Base-by-base conservation (phyloP, 2,113 vertebrate genomes). In the Podarcis cretensis region DNA sequence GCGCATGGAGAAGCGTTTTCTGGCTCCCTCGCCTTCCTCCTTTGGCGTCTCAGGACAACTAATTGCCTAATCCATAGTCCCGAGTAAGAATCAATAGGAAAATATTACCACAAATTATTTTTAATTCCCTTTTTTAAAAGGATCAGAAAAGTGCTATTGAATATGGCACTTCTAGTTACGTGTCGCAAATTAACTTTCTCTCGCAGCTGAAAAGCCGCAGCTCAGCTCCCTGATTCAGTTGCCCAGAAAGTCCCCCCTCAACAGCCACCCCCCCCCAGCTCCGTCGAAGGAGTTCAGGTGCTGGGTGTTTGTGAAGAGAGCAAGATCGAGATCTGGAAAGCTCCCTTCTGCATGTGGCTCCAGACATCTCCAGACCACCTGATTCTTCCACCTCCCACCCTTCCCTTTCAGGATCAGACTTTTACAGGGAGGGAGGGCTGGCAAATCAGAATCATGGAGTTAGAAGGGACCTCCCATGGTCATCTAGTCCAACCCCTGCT, bases 141-240 rank as follows among this genome's bases (percentile, higher is more conserved):
- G 87, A 93, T 84, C 69, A 54, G 89, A 68, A 54, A 90, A 86
- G 89, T 85, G 86, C 81, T 87, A 93, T 89, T 92, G 92, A 92
- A 91, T 90, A 93, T 94, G 94, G 89, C 94, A 94, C 80, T 87
- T 90, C 59, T 81, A 90, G 93, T 94, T 94, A 88, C 5, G 82
- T 0, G 79, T 74, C 79, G 30, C 84, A 92, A 90, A 94, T 89
- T 78, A 92, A 5, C 81, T 91, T 92, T 73, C 75, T 86, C 0
- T 5, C 23, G 81, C 73, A 71, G 65, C 87, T 83, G 25, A 23
- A 21, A 92, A 40, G 37, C 37, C 32, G 27, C 59, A 63, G 59
- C 30, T 20, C 32, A 1, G 18, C 37, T 40, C 25, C 9, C 35
- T 20, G 35, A 82, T 35, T 25, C 71, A 12, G 27, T 35, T 3